Base-by-base conservation (phyloP, 1,140 invertebrate genomes). In the Solenopsis invicta region DNA sequence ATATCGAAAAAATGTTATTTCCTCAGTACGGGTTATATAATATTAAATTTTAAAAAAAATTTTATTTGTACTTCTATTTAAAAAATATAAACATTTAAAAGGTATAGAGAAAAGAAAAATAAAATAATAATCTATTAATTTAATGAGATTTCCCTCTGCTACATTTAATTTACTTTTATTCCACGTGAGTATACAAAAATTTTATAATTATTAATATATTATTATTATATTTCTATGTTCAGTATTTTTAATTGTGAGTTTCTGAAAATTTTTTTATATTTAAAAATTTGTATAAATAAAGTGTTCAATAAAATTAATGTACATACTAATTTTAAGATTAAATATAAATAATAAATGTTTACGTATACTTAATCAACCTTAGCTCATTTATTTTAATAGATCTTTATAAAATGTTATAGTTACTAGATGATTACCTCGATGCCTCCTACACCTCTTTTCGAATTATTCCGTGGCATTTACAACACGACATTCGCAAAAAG, bases 341-440 rank as follows among this genome's bases (percentile, higher is more conserved):
- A 61, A 61, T 29, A 61, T 29, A 56, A 56, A 56, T 56, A 56
- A 61, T 29, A 56, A 56, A 56, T 56, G 21, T 56, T 56, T 56
- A 41, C 5, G 3, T 41, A 56, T 29, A 61, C 29, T 10, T 61
- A 61, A 24, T 24, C 59, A 13, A 10, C 12, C 2, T 10, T 29
- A 12, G 12, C 3, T 21, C 10, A 12, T 61, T 34, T 4, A 34
- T 34, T 29, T 12, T 21, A 61, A 34, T 37, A 66, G 9, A 41
- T 41, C 34, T 66, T 1, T 41, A 41, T 41, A 9, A 66, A 66
- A 66, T 21, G 9, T 62, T 66, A 64, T 12, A 66, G 10, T 41
- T 1, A 41, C 6, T n/a, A 21, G 1, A 21, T 66, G 9, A 10
- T 21, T 66, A 4, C 4, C 2, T 66, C 3, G 1, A 24, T 61